phyloP scores from a whole-genome alignment of 30 jellyfish, hydroid and myxozoan species.

The Aurelia aurita complex sp. Pacific region DNA sequence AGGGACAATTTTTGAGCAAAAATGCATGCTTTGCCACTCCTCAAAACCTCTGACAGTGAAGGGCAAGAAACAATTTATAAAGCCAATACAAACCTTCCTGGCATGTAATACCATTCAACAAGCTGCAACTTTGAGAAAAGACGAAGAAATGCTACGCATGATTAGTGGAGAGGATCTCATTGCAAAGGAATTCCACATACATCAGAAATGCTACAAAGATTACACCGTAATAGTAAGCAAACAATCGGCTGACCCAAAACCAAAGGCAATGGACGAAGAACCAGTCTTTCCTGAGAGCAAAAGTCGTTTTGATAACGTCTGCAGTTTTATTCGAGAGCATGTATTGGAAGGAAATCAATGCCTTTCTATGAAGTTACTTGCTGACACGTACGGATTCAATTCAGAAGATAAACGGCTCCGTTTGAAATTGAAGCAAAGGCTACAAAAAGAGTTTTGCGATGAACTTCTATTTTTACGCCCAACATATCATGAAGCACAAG shows the following conservation, averaged over 20 bases:
- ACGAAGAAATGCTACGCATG: too few relatives aligned
- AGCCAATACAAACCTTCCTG: slow-evolving; percentile 1
- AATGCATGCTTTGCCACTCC: slow-evolving; percentile 21
- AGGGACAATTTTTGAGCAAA: slow-evolving; percentile 14
- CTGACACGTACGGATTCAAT: slow-evolving; percentile 30
- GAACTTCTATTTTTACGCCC: slow-evolving; percentile 17
- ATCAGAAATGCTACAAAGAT: too few relatives aligned
- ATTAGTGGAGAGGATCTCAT: too few relatives aligned
- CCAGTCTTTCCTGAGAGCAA: slow-evolving; percentile 1
- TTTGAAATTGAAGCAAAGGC: slow-evolving; percentile 26
- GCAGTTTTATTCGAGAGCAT: slow-evolving; percentile 22
- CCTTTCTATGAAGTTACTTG: slow-evolving; percentile 18
- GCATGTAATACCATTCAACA: too few relatives aligned
- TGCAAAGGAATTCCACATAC: too few relatives aligned
- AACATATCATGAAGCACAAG: slow-evolving; percentile 38
- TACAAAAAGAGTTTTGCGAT: slow-evolving; percentile 20
- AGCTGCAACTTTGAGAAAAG: too few relatives aligned
- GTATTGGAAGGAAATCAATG: slow-evolving; percentile 31
- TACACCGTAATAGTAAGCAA: slow-evolving; percentile 1
- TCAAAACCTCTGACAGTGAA: slow-evolving; percentile 12
- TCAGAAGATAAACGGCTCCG: slow-evolving; percentile 27
- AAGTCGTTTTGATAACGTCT: slow-evolving; percentile 29
- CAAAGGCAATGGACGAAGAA: slow-evolving; percentile 10
- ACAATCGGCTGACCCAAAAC: slow-evolving; percentile 3
- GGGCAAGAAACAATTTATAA: slow-evolving; percentile 36